Evolutionary conservation across 2,797 vertebrate genomes (phyloP), one percentile per base, ranked within the genome.

Genomic region (Enteromius viviparus): DNA sequence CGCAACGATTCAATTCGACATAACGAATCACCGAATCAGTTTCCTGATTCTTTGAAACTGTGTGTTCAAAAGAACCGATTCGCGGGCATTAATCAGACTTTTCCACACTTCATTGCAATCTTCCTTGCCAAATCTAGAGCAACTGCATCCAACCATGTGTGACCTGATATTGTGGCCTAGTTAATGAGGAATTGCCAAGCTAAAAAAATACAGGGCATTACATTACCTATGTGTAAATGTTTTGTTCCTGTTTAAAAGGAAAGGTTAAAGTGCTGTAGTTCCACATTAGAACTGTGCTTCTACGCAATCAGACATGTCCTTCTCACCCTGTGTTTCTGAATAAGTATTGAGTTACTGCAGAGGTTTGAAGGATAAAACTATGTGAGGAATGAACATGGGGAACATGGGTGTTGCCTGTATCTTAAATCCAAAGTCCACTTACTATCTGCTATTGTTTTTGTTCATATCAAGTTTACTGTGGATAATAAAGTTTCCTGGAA

Each of bases 271-370:
- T 72, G 8, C 7, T 47, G n/a, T 19, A 2, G 7, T 29, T 47
- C 42, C 14, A 34, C 15, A 21, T 4, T 26, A 45, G n/a, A 42
- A 32, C 17, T 14, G 37, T 78, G 37, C 26, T 15, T 34, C 42
- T 70, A 26, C 0, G 14, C 2, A 68, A 78, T 68, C 51, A 76
- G 77, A 68, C 66, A 84, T 69, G 34, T 58, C n/a, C 76, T 53
- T 68, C 6, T 82, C 60, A 72, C 49, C 75, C 58, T 89, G 86
- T 83, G 58, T 77, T 34, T 49, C 79, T 49, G 65, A 51, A 40
- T 23, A 37, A 49, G 80, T 32, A 19, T 82, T 80, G 77, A 81
- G 76, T 86, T 82, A 85, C 81, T 77, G 75, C 84, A 85, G 82
- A 72, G 51, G 51, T 37, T 37, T 51, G 14, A 66, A 37, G 37